Base-by-base conservation (phyloP, 2,113 vertebrate species). In the Microtus ochrogaster region DNA sequence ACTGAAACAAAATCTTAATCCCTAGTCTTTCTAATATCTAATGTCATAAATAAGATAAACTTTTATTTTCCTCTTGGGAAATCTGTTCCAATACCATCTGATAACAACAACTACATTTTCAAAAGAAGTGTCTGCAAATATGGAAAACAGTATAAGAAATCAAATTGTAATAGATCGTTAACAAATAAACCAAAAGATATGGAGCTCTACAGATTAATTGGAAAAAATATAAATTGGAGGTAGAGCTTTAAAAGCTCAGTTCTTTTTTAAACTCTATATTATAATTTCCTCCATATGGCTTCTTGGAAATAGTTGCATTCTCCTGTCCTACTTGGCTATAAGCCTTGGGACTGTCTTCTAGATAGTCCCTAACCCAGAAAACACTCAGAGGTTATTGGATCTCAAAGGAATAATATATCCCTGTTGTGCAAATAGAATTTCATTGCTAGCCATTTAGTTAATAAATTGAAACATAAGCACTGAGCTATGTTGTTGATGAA, bases 21-120 rank as follows among this genome's bases (percentile, higher is more conserved):
- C 8, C 5, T 2, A 4, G 14, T 36, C 39, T 74, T 93, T 65
- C 52, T 95, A 91, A n/a, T 82, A 36, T 87, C 83, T 58, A 65
- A 11, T 78, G 79, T 95, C 13, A 41, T 17, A 78, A 44, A 47
- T 63, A 9, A 89, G 9, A 39, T 63, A 91, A 11, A 19, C 63
- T 78, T 78, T 91, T 89, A n/a, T 72, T 96, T 91, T 90, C 65
- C 28, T 94, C 76, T 89, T 94, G 47, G 39, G 7, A 91, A 96
- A 82, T 88, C 33, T 52, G 4, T 49, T 72, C 89, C 13, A 49
- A 5, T 91, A 24, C 22, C 13, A 52, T 66, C 19, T 73, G 13
- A 87, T 70, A 52, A 9, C 79, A 47, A 86, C 19, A 28, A 44
- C 72, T 93, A 65, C 81, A 2, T 30, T 90, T 90, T 91, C 41